Conservation (phyloP, 2,888 invertebrate genomes). For the Cryptus armator region DNA sequence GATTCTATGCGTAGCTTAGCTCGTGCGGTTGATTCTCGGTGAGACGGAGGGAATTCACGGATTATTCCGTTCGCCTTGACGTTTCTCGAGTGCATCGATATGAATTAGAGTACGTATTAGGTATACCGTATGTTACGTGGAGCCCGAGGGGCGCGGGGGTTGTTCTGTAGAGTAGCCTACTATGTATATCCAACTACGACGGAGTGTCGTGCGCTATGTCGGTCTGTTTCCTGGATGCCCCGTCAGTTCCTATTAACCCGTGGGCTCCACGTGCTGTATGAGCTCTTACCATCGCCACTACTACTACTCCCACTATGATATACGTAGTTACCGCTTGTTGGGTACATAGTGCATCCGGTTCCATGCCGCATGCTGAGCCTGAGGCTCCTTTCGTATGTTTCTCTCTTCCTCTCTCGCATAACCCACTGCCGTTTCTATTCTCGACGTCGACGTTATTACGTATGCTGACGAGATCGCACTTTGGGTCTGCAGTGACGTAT, state of each 20-base stretch:
- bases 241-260: constrained; percentile 67
- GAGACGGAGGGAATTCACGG: constrained; percentile 63
- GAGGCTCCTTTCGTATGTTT: constrained; percentile 54
- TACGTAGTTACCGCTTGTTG: constrained; percentile 31
- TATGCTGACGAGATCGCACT: constrained; percentile 51
- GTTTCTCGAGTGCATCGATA: constrained; percentile 61
- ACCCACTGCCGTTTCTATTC: neutral
- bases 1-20: constrained; percentile 26
- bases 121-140: constrained; percentile 31
- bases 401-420: constrained; percentile 27
- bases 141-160: constrained; percentile 17
- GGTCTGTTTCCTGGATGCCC: constrained; percentile 61
- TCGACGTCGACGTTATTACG: constrained; percentile 42
- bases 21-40: constrained; percentile 51
- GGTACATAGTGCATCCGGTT: constrained; percentile 36
- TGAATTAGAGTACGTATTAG: constrained; percentile 56
- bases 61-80: constrained; percentile 57
- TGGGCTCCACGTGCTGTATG: constrained; percentile 53
- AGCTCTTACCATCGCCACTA: constrained; percentile 41
- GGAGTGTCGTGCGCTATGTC: constrained; percentile 56
- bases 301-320: constrained; percentile 11
- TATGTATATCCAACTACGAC: constrained; percentile 12
- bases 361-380: constrained; percentile 39
- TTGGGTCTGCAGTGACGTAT: constrained; percentile 35
- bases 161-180: constrained; percentile 5